Base-by-base conservation (phyloP, 2,113 vertebrate genomes). In the Hippoglossus stenolepis region DNA sequence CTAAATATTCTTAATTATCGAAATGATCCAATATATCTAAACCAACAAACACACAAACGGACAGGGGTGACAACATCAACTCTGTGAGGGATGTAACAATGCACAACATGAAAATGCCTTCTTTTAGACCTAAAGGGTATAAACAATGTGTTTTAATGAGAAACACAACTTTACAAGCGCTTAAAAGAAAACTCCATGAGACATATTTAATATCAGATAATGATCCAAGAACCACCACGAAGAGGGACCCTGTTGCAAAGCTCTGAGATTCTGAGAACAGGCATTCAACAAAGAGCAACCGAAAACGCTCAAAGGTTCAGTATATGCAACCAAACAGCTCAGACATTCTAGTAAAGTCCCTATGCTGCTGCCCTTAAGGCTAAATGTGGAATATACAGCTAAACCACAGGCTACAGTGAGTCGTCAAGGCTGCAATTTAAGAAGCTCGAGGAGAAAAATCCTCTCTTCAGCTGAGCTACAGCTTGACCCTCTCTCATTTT, bases 341-440 rank as follows among this genome's bases (percentile, higher is more conserved):
- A 47, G 58, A 61, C 62, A 51, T 69, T 61, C 70, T 56, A 57
- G 81, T 78, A 53, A 79, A 64, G 20, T 75, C 64, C 70, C 76
- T 58, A 73, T 57, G n/a, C 23, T 49, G 38, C 66, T 28, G 8
- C 53, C 56, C 69, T 77, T 68, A 31, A 63, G 77, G 75, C 86
- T 83, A 77, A 67, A 80, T 70, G 64, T 69, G 72, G 59, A 73
- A 64, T 85, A 80, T 78, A 80, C 26, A 65, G 66, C 73, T 64
- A 47, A 79, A 80, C 80, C 76, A 70, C 75, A 85, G 75, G 13
- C 80, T 79, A 43, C 67, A 73, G 45, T 40, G 56, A 64, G 51
- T 81, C 49, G 67, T 31, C 51, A 82, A 74, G 28, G 65, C 69
- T 79, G 68, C 77, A 86, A 78, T 81, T 85, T 70, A 72, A 80